Conservation (phyloP, 1,140 invertebrate species). For the Apocrypta bakeri region DNA sequence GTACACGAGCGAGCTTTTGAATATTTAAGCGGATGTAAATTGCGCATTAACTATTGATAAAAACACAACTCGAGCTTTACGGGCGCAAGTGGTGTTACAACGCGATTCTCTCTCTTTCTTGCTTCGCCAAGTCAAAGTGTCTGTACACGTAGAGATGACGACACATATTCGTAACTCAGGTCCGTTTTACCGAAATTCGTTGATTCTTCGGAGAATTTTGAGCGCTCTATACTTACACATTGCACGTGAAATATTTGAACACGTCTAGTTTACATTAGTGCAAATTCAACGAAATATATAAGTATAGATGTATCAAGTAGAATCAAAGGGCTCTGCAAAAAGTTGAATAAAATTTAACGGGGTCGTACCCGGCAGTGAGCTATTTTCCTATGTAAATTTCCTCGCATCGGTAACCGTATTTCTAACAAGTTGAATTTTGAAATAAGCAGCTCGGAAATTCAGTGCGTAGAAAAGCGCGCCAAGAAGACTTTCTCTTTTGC, state of each 20-base stretch:
- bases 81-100: slow-evolving; percentile 40
- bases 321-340: background rate
- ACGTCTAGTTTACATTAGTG: no score
- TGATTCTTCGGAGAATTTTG: background rate
- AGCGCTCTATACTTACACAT: no score
- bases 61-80: slow-evolving; percentile 61
- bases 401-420: background rate
- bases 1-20: slow-evolving; percentile 60
- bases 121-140: background rate
- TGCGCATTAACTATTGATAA: slow-evolving; percentile 67
- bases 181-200: slow-evolving; percentile 24
- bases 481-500: slow-evolving; percentile 37
- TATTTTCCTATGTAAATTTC: slow-evolving; percentile 21
- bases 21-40: slow-evolving; percentile 66
- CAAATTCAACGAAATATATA: no score
- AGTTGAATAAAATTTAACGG: background rate
- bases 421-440: slow-evolving; percentile 28
- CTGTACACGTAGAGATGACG: background rate
- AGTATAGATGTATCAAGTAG: background rate
- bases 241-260: background rate
- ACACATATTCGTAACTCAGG: slow-evolving; percentile 28
- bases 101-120: background rate
- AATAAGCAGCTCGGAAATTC: slow-evolving; percentile 36
- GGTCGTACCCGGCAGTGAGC: background rate
- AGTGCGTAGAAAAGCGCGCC: slow-evolving; percentile 32